Conservation (phyloP, 2,888 invertebrate species). For the Chloroclystis v-ata region DNA sequence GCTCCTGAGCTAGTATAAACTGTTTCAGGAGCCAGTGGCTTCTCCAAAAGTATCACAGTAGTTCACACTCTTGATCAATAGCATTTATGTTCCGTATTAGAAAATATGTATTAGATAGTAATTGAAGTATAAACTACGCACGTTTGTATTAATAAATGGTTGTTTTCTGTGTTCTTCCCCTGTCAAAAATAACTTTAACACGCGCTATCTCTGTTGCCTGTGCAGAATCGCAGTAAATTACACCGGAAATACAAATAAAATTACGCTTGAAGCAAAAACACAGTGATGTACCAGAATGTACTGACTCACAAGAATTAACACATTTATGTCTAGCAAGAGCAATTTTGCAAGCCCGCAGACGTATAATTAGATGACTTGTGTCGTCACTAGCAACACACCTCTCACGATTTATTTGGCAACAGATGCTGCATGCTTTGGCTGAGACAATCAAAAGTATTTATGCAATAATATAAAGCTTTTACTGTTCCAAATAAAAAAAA, state of each 20-base stretch:
- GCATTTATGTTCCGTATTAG: too few relatives aligned
- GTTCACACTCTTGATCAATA: too few relatives aligned
- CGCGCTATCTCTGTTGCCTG: too few relatives aligned
- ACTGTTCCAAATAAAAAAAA: not conserved
- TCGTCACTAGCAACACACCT: constrained; percentile 36
- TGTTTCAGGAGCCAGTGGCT: too few relatives aligned
- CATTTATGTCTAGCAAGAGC: constrained; percentile 9
- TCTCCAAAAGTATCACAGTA: too few relatives aligned
- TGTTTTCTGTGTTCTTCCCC: too few relatives aligned
- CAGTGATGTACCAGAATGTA: not conserved
- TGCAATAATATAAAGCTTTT: constrained; percentile 9
- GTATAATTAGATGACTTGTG: constrained; percentile 38
- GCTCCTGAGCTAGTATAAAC: too few relatives aligned
- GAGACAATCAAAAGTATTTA: constrained; percentile 25
- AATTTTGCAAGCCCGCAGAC: constrained; percentile 29
- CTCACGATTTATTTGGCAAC: constrained; percentile 48
- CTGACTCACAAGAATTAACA: not conserved
- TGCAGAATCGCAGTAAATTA: too few relatives aligned
- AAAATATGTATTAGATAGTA: too few relatives aligned
- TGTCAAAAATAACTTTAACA: too few relatives aligned
- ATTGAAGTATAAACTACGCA: too few relatives aligned
- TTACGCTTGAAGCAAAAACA: not conserved
- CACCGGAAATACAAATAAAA: not conserved
- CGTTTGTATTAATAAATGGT: too few relatives aligned
- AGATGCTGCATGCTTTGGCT: constrained; percentile 24